These are phyloP conservation scores for Lagria hirta DNA, from an alignment of 2,888 invertebrate genomes.

Conservation along the genomic window DNA sequence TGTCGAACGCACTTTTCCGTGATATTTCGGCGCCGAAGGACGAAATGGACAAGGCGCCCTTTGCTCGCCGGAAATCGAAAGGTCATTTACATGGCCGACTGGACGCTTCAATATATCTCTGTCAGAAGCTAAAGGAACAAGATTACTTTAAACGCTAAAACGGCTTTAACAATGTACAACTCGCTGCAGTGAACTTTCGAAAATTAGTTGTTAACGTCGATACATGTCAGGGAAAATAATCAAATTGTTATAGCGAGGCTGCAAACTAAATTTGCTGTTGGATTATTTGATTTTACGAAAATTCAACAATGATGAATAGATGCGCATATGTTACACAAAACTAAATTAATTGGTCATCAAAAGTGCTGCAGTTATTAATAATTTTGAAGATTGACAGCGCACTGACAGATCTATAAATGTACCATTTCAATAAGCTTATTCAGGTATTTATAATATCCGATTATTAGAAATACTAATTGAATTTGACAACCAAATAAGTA, in stretches of 20 bases:
- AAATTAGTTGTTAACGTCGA: too few species aligned
- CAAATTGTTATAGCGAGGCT: too few species aligned
- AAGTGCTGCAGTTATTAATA: constrained; percentile 27
- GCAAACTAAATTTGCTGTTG: too few species aligned
- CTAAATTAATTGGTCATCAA: constrained; percentile 17
- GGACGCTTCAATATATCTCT: constrained; percentile 39
- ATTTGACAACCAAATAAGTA: too few species aligned
- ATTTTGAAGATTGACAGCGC: constrained; percentile 25
- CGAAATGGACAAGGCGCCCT: constrained; percentile 16
- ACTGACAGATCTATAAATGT: too few species aligned
- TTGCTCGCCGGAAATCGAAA: constrained; percentile 35
- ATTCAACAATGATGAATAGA: too few species aligned
- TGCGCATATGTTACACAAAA: constrained; percentile 10
- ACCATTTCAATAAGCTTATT: too few species aligned
- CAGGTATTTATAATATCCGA: too few species aligned
- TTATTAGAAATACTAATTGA: too few species aligned
- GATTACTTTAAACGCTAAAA: constrained; percentile 37
- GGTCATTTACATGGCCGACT: constrained; percentile 42
- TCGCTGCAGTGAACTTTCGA: constrained; percentile 14
- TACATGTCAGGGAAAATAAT: too few species aligned
- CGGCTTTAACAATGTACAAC: too few species aligned
- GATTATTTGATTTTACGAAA: too few species aligned
- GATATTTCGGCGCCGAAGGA: constrained; percentile 15
- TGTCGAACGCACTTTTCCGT: constrained; percentile 4
- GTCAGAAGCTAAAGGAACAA: constrained; percentile 34